Evolutionary conservation across 1,140 invertebrate genomes (phyloP), one percentile per base, ranked within the genome.

Genomic region (Aporrectodea caliginosa): DNA sequence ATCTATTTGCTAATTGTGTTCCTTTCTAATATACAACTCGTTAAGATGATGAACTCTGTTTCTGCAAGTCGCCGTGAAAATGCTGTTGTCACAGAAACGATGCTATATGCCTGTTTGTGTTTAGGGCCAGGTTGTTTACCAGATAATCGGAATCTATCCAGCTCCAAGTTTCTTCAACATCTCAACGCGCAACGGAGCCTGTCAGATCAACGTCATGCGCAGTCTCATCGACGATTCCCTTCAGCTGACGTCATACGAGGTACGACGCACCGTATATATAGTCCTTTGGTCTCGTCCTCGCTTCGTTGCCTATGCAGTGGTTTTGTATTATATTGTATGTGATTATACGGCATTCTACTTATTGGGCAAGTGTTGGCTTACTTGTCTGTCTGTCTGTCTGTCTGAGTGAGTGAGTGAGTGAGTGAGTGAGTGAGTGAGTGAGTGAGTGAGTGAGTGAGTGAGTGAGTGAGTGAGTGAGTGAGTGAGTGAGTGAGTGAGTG

Each of bases 101-200:
- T n/a, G n/a, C n/a, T n/a, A n/a, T n/a, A n/a, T n/a, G n/a, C n/a
- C n/a, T n/a, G n/a, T n/a, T n/a, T n/a, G n/a, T n/a, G n/a, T 80
- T n/a, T 78, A 85, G 84, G 81, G 80, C 12, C 29, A 14, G 2
- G 80, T 85, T 34, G 76, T 79, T 32, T 79, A 75, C 30, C 22
- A 75, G 35, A 27, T 79, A 16, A 75, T 14, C 12, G 78, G 78
- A 35, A 43, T 79, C 6, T 79, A 79, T 33, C 78, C 78, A 58
- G 71, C 78, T 1, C 78, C 71, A 29, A 79, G 78, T 75, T 79
- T 79, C 72, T 79, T 79, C 71, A 32, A 33, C 16, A 31, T 79
- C 1, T 27, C 33, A 16, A 14, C n/a, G n/a, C 34, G n/a, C 16
- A 33, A 78, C 14, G 69, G 35, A 14, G 77, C 69, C 34, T 70